A percentile compares a stretch with the other conserved stretches of the same genome.
phyloP scores from a whole-genome alignment of 1,140 invertebrate species.

The Euglossa dilemma region DNA sequence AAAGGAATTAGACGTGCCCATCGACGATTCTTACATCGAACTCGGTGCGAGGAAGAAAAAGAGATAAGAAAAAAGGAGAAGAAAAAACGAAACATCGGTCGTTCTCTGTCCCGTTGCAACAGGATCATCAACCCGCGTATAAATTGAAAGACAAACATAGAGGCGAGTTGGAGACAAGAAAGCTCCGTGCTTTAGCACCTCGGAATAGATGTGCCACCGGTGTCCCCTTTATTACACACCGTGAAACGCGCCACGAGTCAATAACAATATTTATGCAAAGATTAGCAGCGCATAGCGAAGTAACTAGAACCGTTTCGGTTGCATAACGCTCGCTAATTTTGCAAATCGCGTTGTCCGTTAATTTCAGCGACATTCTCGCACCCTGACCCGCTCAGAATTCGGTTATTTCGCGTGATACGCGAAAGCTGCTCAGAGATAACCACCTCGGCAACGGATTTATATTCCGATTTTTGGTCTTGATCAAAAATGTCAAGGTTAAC shows the following conservation, averaged over 20 bases:
- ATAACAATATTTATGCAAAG: slow-evolving; percentile 17
- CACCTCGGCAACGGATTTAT: not conserved
- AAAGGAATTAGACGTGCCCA: too few species aligned
- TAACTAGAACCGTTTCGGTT: not conserved
- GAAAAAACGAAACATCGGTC: not conserved
- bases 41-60: not conserved
- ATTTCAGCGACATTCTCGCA: not conserved
- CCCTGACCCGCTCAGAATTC: not conserved
- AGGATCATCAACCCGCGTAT: not conserved
- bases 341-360: not conserved
- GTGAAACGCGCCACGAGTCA: not conserved
- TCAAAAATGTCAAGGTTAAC: not conserved
- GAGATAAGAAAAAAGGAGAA: too few species aligned
- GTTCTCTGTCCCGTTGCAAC: not conserved
- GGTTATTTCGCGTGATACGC: not conserved
- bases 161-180: not conserved
- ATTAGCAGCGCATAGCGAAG: not conserved
- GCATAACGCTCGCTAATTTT: not conserved
- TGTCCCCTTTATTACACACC: not conserved
- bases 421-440: not conserved
- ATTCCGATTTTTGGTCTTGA: not conserved
- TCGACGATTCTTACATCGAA: not conserved
- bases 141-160: slow-evolving; percentile 8
- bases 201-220: not conserved
- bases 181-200: not conserved